Conservation (phyloP, 1,140 invertebrate genomes). For the Brachionus rubens region DNA sequence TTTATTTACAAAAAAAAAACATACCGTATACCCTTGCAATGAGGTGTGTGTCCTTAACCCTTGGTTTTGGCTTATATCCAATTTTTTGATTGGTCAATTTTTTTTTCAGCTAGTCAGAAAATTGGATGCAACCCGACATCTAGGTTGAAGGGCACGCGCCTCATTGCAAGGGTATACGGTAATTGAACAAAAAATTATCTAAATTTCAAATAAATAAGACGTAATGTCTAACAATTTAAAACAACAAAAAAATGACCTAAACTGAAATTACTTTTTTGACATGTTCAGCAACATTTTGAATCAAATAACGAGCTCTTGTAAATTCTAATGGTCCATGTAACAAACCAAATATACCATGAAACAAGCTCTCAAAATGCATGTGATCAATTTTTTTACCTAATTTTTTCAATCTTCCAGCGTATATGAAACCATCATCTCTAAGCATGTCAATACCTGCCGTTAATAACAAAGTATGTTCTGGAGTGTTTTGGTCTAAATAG, state of each 20-base stretch:
- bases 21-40: no score
- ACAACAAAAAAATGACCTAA: background rate
- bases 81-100: no score
- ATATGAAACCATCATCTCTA: slow-evolving; percentile 45
- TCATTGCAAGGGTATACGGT: no score
- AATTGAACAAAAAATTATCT: no score
- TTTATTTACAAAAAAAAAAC: no score
- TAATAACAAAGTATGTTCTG: slow-evolving; percentile 14
- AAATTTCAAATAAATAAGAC: no score
- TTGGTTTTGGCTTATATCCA: no score
- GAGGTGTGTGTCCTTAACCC: no score
- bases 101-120: no score
- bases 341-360: slow-evolving; percentile 44
- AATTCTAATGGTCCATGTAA: slow-evolving; percentile 40
- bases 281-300: slow-evolving; percentile 28
- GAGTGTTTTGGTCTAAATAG: background rate
- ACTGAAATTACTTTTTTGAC: background rate
- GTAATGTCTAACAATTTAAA: background rate
- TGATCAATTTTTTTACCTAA: slow-evolving; percentile 2
- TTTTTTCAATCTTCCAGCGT: slow-evolving; percentile 26
- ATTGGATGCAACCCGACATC: no score
- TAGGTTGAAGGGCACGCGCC: no score
- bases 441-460: slow-evolving; percentile 35
- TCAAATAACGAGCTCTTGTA: background rate
- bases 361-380: slow-evolving; percentile 39